These are phyloP conservation scores for Carterocephalus palaemon DNA, from an alignment of 2,888 invertebrate species.

Conservation along the genomic window DNA sequence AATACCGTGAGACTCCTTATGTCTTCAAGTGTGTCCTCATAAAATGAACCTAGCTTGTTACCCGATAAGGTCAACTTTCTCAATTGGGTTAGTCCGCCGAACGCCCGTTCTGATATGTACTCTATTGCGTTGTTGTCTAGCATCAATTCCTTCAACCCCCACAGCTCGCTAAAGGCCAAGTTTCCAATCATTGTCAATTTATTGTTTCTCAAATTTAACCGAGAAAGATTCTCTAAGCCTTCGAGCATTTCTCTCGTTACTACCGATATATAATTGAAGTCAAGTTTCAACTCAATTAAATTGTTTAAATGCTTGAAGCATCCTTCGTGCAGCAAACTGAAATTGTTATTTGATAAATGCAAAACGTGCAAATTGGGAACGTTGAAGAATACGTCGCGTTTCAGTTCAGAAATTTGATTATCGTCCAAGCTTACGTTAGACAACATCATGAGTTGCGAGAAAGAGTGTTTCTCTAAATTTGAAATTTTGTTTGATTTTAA, in stretches of 20 bases:
- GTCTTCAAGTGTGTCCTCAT: slow-evolving; percentile 84
- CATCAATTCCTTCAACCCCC: slow-evolving; percentile 83
- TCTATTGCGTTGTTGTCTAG: slow-evolving; percentile 84
- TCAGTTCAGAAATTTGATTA: slow-evolving; percentile 86
- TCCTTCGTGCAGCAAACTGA: slow-evolving; percentile 90
- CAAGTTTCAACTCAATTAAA: slow-evolving; percentile 88
- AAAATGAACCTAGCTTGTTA: slow-evolving; percentile 85
- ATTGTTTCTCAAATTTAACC: slow-evolving; percentile 86
- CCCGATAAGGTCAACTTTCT: slow-evolving; percentile 84
- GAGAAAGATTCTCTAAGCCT: slow-evolving; percentile 84
- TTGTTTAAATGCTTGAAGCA: slow-evolving; percentile 87
- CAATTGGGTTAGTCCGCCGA: slow-evolving; percentile 85
- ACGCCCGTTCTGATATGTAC: slow-evolving; percentile 86
- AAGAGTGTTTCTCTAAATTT: slow-evolving; percentile 82
- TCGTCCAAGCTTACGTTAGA: slow-evolving; percentile 85
- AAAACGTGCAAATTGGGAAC: slow-evolving; percentile 85
- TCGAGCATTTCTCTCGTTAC: slow-evolving; percentile 87
- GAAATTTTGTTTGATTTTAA: slow-evolving; percentile 85
- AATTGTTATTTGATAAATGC: slow-evolving; percentile 90
- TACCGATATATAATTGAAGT: slow-evolving; percentile 85
- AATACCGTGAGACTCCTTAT: slow-evolving; percentile 84
- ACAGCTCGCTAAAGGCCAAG: slow-evolving; percentile 87
- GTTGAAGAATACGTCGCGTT: slow-evolving; percentile 85
- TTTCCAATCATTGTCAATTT: slow-evolving; percentile 87
- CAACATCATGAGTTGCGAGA: slow-evolving; percentile 85